Evolutionary conservation across 1,140 invertebrate species (phyloP), one percentile per base, ranked within the genome.

Genomic region (Drosophila bocki): DNA sequence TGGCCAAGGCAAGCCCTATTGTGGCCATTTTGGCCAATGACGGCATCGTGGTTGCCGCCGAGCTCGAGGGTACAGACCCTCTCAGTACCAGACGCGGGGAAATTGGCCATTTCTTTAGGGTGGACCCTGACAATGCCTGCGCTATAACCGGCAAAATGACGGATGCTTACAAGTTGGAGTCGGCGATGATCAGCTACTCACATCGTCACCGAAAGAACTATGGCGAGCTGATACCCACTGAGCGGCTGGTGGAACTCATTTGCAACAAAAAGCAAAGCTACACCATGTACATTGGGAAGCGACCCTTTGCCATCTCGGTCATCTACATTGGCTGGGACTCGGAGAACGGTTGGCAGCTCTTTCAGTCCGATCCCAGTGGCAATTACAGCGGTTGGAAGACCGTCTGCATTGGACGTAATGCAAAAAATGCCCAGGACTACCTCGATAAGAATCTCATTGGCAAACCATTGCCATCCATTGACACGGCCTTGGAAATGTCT

Each of bases 371-470:
- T 94, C 99, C 99, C 9, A 99, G 98, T 94, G 99, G 99, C 51
- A 99, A 99, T 93, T 99, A 99, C 94, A 97, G 98, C 79, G 99
- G 99, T 3, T 99, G 99, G 99, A 99, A 99, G 93, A 99, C 99
- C 1, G 99, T 99, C 17, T 99, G 99, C 93, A 99, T 99, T 93
- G 99, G 99, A 51, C 99, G 99, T 91, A 99, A 99, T n/a, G 35
- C 35, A 0, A 5, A 93, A 98, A 98, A 93, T 97, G 97, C 63
- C 96, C 98, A 79, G 99, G 98, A 22, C 96, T 99, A 97, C 93
- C 94, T 99, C 67, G 99, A 99, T 93, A 98, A 99, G 92, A 99
- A 99, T 92, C 99, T 99, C 91, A 98, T 98, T 93, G 97, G 98
- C 93, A 97, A 96, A 62, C 96, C 83, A 3, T 96, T 95, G 39